These are phyloP conservation scores for Monochamus alternatus DNA, from an alignment of 2,888 invertebrate genomes.

Conservation along the genomic window DNA sequence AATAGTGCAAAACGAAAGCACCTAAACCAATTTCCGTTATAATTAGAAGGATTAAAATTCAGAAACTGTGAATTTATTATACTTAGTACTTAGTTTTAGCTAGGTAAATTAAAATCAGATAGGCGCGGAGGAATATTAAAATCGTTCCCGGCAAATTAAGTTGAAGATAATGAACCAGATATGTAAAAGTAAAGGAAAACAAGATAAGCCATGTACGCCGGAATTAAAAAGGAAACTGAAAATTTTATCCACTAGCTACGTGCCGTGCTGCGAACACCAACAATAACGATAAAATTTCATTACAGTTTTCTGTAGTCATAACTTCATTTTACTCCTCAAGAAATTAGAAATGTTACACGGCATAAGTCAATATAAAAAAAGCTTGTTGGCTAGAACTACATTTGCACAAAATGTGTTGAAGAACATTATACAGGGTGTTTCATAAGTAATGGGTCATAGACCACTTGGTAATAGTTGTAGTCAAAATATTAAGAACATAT, in stretches of 20 bases:
- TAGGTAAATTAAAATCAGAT: constrained; percentile 34
- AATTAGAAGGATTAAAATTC: constrained; percentile 40
- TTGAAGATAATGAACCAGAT: constrained; percentile 9
- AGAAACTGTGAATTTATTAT: constrained; percentile 37
- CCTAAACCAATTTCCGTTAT: constrained; percentile 37
- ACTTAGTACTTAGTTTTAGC: constrained; percentile 26
- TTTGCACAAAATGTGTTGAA: too few species aligned
- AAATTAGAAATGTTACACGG: too few species aligned
- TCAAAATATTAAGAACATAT: too few species aligned
- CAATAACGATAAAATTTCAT: constrained; percentile 3
- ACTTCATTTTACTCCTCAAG: too few species aligned
- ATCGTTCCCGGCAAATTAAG: constrained; percentile 13
- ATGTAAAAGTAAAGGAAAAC: constrained; percentile 9
- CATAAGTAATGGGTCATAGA: too few species aligned
- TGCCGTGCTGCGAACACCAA: background rate
- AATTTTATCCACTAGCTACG: constrained; percentile 3
- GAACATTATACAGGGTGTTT: too few species aligned
- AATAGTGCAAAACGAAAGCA: constrained; percentile 33
- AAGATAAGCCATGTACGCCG: constrained; percentile 9
- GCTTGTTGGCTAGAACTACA: too few species aligned
- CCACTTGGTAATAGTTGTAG: too few species aligned
- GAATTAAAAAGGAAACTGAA: constrained; percentile 3
- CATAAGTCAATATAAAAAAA: too few species aligned
- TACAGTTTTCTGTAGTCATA: background rate
- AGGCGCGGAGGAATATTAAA: constrained; percentile 11